phyloP scores from a whole-genome alignment of 2,888 invertebrate species.

The Xestoiulus laeticollis region DNA sequence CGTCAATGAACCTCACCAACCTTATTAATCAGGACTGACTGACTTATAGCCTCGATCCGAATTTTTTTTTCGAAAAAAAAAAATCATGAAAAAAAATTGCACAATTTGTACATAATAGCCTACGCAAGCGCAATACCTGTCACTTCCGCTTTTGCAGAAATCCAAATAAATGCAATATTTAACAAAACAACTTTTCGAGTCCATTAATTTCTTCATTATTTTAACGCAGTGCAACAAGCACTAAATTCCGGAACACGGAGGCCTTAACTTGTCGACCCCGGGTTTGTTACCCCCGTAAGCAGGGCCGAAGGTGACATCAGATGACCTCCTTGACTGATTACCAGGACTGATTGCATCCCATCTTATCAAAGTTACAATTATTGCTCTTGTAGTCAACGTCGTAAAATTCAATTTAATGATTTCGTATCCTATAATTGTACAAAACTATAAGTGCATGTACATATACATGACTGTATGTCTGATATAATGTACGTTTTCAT shows the following conservation, averaged over 20 bases:
- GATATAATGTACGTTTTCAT: not conserved
- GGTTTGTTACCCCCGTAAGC: not conserved
- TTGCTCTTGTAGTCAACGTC: not conserved
- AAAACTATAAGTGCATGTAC: too few relatives aligned
- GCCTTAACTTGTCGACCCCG: slow-evolving; percentile 8
- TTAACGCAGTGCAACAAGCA: not conserved
- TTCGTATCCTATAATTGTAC: not conserved
- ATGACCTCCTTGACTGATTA: slow-evolving; percentile 24
- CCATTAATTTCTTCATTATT: slow-evolving; percentile 21
- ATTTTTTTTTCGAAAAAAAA: not conserved
- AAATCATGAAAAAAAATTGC: not conserved
- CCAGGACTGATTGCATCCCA: not conserved
- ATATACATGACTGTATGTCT: not conserved
- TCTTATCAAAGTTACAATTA: slow-evolving; percentile 9
- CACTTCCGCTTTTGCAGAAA: slow-evolving; percentile 11
- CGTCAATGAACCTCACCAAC: slow-evolving; percentile 32
- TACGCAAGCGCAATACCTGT: not conserved
- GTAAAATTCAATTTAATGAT: not conserved
- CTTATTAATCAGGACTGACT: not conserved
- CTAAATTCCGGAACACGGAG: not conserved
- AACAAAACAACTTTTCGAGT: not conserved
- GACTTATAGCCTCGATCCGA: slow-evolving; percentile 22
- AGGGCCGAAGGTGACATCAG: not conserved
- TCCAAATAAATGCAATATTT: slow-evolving; percentile 6
- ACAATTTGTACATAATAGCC: slow-evolving; percentile 24